Evolutionary conservation across 30 jellyfish, hydroid and myxozoan species (phyloP).

Genomic region (Rhopilema esculentum): DNA sequence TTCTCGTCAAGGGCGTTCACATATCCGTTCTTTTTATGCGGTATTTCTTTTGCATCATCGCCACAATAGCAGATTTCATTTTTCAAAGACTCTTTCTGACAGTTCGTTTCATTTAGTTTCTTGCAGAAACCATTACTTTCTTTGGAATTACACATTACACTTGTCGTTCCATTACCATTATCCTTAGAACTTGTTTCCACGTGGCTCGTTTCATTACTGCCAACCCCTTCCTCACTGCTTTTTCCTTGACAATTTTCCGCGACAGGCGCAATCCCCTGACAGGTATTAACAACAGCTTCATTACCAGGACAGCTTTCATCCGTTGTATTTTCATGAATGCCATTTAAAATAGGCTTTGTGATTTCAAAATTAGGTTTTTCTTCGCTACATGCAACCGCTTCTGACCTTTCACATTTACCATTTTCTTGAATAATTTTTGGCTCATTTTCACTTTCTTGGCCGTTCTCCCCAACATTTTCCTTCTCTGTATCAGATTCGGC

Average conservation of each 20-base stretch:
- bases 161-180: neutral
- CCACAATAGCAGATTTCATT: constrained; percentile 71
- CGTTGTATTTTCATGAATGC: neutral
- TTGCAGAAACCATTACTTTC: constrained; percentile 1
- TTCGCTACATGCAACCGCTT: constrained; percentile 28
- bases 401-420: constrained; percentile 41
- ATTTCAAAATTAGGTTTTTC: constrained; percentile 29
- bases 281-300: neutral
- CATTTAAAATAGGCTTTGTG: constrained; percentile 2
- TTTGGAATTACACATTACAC: neutral
- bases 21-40: constrained; percentile 57
- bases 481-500: constrained; percentile 36
- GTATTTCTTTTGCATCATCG: constrained; percentile 48
- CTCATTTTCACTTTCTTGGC: constrained; percentile 28
- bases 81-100: neutral
- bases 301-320: neutral
- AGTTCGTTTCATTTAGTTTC: neutral
- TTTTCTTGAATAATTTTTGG: constrained; percentile 5
- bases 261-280: neutral
- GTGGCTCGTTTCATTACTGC: neutral
- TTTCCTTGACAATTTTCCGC: neutral
- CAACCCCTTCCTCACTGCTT: neutral
- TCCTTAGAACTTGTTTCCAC: neutral
- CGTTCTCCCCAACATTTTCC: constrained; percentile 39
- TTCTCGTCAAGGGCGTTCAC: constrained; percentile 49